Base-by-base conservation (phyloP, 2,797 vertebrate genomes). In the Phrynocephalus forsythii region DNA sequence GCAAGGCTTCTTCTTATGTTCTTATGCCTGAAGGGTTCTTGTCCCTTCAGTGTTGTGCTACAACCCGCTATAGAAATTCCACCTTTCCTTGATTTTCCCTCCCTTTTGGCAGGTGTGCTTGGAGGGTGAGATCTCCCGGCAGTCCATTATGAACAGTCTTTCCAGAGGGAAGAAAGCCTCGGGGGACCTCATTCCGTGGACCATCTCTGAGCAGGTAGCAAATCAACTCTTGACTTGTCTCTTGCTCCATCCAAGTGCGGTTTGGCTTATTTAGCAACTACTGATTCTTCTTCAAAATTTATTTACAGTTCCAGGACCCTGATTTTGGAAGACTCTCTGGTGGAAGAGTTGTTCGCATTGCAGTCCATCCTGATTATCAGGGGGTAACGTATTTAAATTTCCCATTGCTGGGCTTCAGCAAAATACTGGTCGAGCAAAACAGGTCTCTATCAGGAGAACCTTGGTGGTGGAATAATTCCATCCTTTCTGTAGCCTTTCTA, bases 151-250 rank as follows among this genome's bases (percentile, higher is more conserved):
- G 87, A 99, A 96, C 94, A 99, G 99, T 94, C 96, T 99, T 66
- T 99, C 99, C n/a, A 97, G 99, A 92, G 99, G 99, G n/a, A 99
- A 98, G 95, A 99, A 99, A 87, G 99, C 99, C 30, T 98, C 98
- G 0, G 99, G 99, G 3, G 99, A 99, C 93, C 98, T 99, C 69
- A 99, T 99, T 94, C 99, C 99, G 1, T 99, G 99, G 99, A 99
- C 98, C 0, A 88, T 99, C 77, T 99, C 99, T 0, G 99, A 99
- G 87, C 99, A 99, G 98, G 99, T 99, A 94, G 88, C 5, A 10
- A 0, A 6, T 28, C 50, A 24, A 24, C 28, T 76, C 75, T 60
- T 26, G 15, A 0, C 6, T 86, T 16, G 0, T 3, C 16, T 60
- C 5, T 63, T 30, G 2, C 11, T 20, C 33, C 13, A 7, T 71